phyloP scores from a whole-genome alignment of 2,113 vertebrate genomes.

The Psammodynastes pulverulentus region DNA sequence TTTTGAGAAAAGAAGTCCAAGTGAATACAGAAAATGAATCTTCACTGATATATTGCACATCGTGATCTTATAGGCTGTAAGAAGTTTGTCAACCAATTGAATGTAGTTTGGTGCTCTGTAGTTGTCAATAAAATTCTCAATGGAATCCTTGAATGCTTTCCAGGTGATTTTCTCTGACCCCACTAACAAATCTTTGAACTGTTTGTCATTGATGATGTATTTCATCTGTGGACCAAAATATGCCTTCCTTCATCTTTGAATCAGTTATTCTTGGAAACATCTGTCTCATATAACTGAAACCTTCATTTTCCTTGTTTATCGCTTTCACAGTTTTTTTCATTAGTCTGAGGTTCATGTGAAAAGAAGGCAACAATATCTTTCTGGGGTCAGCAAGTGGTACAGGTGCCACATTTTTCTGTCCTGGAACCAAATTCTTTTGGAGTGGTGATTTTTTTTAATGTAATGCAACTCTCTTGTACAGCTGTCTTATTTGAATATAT shows the following conservation, averaged over 20 bases:
- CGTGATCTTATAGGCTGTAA: background rate
- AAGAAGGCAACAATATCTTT: background rate
- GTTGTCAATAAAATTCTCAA: background rate
- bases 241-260: background rate
- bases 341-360: background rate
- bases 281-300: background rate
- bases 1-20: background rate
- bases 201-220: background rate
- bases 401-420: background rate
- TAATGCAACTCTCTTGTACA: background rate
- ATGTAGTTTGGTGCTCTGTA: background rate
- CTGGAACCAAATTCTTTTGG: background rate
- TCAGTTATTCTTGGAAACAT: background rate
- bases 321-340: background rate
- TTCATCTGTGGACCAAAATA: background rate
- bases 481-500: background rate
- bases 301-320: background rate
- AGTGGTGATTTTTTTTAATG: background rate
- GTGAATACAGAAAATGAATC: background rate
- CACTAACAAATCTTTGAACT: background rate
- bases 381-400: background rate
- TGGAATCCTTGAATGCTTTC: background rate
- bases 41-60: background rate
- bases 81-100: background rate
- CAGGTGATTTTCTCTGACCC: background rate